A percentile compares a stretch with the other conserved stretches of the same genome.
Evolutionary conservation across 2,888 invertebrate genomes (phyloP).

Genomic region (Nasonovia ribisnigri): DNA sequence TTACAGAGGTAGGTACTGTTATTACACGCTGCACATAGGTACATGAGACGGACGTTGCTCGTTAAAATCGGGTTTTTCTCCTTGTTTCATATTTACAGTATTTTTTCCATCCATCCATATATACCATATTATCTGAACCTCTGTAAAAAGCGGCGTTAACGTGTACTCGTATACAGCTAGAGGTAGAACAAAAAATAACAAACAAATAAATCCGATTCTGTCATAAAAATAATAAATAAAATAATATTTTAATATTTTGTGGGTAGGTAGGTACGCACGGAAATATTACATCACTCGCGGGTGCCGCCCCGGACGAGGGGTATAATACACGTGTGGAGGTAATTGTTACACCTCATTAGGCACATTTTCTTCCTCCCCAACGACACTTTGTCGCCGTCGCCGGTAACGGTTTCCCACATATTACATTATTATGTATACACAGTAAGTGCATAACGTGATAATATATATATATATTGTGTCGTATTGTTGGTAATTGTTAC

Average conservation of each 20-base stretch:
- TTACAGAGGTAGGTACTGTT: background rate
- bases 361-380: constrained; percentile 15
- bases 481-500: too few species aligned
- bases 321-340: background rate
- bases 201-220: background rate
- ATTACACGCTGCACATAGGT: background rate
- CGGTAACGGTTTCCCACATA: constrained; percentile 32
- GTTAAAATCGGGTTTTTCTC: constrained; percentile 9
- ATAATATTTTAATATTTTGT: background rate
- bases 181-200: background rate
- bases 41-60: background rate
- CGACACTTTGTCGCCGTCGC: background rate
- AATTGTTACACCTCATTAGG: constrained; percentile 50
- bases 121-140: background rate
- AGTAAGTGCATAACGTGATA: background rate
- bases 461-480: background rate
- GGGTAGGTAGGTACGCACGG: background rate
- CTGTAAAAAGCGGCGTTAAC: background rate
- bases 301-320: constrained; percentile 41
- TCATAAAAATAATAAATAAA: background rate
- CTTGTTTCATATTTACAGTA: background rate
- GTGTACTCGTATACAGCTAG: background rate
- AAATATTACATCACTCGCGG: background rate
- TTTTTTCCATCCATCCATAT: background rate
- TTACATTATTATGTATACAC: background rate